Evolutionary conservation across 2,797 vertebrate genomes (phyloP).

Genomic region (Labroides dimidiatus): DNA sequence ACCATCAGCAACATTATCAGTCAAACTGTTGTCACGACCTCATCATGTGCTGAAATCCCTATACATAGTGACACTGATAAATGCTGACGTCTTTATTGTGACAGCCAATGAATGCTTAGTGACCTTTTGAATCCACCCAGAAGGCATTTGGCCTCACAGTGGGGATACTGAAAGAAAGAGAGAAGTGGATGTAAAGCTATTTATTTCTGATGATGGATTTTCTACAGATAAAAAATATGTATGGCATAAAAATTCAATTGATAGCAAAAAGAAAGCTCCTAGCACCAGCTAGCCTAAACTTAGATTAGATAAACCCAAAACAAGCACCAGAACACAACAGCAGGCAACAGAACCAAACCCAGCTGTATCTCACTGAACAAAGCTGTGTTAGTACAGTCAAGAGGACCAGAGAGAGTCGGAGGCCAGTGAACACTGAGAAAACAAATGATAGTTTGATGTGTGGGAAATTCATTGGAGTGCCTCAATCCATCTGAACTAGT

Average conservation of each 20-base stretch:
- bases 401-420: not conserved
- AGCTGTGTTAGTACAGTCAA: too few species aligned
- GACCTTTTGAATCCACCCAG: conserved; percentile 46
- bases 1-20: conserved; percentile 24
- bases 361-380: too few species aligned
- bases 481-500: too few species aligned
- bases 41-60: conserved; percentile 22
- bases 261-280: too few species aligned
- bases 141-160: conserved; percentile 17
- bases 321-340: too few species aligned
- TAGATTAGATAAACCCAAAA: too few species aligned
- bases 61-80: conserved; percentile 32
- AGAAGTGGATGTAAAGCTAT: conserved; percentile 13
- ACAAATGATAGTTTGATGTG: too few species aligned
- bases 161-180: conserved; percentile 24
- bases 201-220: conserved; percentile 28
- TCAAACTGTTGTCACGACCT: conserved; percentile 18
- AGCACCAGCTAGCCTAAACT: too few species aligned
- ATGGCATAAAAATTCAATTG: too few species aligned
- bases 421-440: not conserved
- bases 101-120: conserved; percentile 37
- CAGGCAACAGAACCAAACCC: too few species aligned
- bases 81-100: conserved; percentile 55
- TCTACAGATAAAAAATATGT: conserved; percentile 19
- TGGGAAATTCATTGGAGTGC: too few species aligned